These are phyloP conservation scores for Megalops atlanticus DNA, from an alignment of 2,113 vertebrate genomes.

Conservation along the genomic window DNA sequence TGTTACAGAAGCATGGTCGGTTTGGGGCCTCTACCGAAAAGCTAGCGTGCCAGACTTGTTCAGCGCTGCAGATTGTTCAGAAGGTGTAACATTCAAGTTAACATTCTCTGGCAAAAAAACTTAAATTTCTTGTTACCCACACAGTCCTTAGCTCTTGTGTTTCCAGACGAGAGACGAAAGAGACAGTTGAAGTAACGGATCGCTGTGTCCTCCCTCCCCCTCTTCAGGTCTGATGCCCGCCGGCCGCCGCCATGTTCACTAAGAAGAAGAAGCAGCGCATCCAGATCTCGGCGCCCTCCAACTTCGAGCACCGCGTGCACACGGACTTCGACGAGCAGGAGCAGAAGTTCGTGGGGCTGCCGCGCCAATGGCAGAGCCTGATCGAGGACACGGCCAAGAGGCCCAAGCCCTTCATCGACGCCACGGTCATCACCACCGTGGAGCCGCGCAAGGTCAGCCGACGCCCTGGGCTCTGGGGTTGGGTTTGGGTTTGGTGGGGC, in stretches of 20 bases:
- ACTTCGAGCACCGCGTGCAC: constrained; percentile 95
- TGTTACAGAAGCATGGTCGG: no score
- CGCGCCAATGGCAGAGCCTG: constrained; percentile 92
- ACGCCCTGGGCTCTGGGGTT: not conserved
- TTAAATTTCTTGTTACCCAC: not conserved
- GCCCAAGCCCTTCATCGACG: constrained; percentile 89
- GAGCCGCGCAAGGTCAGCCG: constrained; percentile 82
- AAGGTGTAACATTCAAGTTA: no score
- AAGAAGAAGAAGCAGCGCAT: constrained; percentile 91
- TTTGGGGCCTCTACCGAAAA: not conserved
- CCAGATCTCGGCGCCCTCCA: constrained; percentile 91
- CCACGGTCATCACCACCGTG: constrained; percentile 82
- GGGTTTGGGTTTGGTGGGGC: not conserved
- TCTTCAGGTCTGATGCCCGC: constrained; percentile 65
- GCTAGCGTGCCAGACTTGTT: no score
- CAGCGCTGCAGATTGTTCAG: not conserved
- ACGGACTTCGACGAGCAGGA: constrained; percentile 89
- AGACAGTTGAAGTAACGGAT: no score
- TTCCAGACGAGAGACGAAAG: no score
- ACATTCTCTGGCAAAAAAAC: no score
- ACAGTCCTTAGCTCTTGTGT: no score
- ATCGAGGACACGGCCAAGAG: constrained; percentile 90
- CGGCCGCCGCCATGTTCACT: constrained; percentile 79
- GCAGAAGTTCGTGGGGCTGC: constrained; percentile 91
- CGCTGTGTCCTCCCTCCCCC: not conserved